A percentile compares a stretch with the other conserved stretches of the same genome.
phyloP scores from a whole-genome alignment of 2,888 invertebrate species.

The Synanthedon myopaeformis region DNA sequence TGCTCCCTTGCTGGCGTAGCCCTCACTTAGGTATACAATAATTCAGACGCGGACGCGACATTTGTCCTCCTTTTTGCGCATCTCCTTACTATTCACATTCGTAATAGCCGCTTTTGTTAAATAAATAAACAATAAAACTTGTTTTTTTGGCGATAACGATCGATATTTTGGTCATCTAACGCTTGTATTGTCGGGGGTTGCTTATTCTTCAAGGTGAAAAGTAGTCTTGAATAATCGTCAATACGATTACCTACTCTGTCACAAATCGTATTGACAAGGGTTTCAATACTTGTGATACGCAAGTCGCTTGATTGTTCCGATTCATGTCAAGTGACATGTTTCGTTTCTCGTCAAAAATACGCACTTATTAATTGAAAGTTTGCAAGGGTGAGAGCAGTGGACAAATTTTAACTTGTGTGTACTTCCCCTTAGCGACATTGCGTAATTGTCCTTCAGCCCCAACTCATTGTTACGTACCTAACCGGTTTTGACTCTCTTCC shows the following conservation, averaged over 20 bases:
- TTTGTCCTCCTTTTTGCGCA: conserved; percentile 28
- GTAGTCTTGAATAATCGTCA: too few species aligned
- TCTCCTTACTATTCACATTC: conserved; percentile 21
- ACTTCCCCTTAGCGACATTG: conserved; percentile 43
- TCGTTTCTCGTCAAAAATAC: conserved; percentile 32
- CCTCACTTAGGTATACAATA: conserved; percentile 18
- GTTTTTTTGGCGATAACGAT: background rate
- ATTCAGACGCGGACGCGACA: conserved; percentile 25
- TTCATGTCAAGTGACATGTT: conserved; percentile 33
- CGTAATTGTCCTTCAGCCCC: conserved; percentile 31
- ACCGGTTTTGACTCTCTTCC: conserved; percentile 43
- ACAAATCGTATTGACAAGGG: conserved; percentile 46
- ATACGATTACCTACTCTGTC: conserved; percentile 13
- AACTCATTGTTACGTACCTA: conserved; percentile 25
- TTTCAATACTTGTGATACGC: conserved; percentile 12
- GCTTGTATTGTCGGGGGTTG: background rate
- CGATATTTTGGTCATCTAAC: background rate
- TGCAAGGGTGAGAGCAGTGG: conserved; percentile 34
- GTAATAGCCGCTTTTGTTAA: conserved; percentile 2
- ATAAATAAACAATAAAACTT: background rate
- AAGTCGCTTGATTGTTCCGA: conserved; percentile 31
- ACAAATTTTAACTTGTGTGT: conserved; percentile 13
- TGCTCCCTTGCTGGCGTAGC: conserved; percentile 20
- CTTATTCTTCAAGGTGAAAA: background rate
- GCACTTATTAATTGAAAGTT: conserved; percentile 12